Evolutionary conservation across 2,888 invertebrate genomes (phyloP), one percentile per base, ranked within the genome.

Genomic region (Thymelicus lineola): DNA sequence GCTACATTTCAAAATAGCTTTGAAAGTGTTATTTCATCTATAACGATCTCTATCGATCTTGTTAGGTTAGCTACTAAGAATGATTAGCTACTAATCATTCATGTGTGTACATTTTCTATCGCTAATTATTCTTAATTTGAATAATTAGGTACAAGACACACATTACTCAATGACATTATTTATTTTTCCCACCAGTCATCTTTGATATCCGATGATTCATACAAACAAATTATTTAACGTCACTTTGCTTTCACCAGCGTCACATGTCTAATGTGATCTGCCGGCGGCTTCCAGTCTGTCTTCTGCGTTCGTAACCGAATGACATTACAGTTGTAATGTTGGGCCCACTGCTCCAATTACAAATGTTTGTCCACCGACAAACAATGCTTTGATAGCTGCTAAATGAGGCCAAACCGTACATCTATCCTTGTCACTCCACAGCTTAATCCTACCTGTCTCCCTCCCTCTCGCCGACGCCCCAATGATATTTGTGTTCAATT

Each of bases 401-500:
- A 86, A 91, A 88, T 84, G 88, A 85, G 91, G 89, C 80, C 91
- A 88, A 89, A 88, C 88, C 87, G 82, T 76, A 82, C 82, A 86
- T 84, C 86, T 81, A 78, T 91, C 91, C 85, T 82, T 86, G 84
- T 91, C 89, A 82, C 81, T 79, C 87, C 73, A 74, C 72, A 61
- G 74, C 71, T 74, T 76, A 80, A 82, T 79, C 79, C 79, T 74
- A 75, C 76, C 75, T 76, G 74, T 79, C 78, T 82, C 81, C 83
- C 82, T 76, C 82, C 82, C 82, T 79, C 76, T 83, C 75, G 75
- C 71, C 84, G 86, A 86, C 91, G 93, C 80, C 89, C 93, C 90
- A 90, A 93, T 93, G 93, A 93, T 93, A 93, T 93, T 93, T 93
- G 89, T 91, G 90, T 90, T 92, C 86, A 86, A 89, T 87, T 90